Conservation (phyloP, 1,140 invertebrate genomes). For the Lordiphosa collinella region DNA sequence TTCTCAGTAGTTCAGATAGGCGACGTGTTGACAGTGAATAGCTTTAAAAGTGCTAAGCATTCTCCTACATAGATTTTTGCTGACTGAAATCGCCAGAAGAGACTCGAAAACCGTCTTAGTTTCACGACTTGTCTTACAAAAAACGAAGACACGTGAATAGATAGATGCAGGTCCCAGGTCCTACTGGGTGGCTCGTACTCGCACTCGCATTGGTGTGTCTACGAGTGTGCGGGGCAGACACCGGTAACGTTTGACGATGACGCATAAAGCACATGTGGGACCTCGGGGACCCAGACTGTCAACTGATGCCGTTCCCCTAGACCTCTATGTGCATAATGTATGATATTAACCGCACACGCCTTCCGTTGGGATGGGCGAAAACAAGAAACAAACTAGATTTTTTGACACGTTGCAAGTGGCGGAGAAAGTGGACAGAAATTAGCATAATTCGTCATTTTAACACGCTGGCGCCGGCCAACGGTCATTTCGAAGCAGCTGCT, state of each 20-base stretch:
- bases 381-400: slow-evolving; percentile 52
- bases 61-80: no score
- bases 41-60: no score
- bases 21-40: no score
- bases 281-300: slow-evolving; percentile 43
- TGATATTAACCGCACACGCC: slow-evolving; percentile 58
- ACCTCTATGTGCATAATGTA: slow-evolving; percentile 45
- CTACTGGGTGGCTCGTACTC: slow-evolving; percentile 4
- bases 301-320: slow-evolving; percentile 34
- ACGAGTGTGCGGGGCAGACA: slow-evolving; percentile 16
- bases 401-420: slow-evolving; percentile 50
- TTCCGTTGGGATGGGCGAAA: neutral
- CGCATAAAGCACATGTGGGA: slow-evolving; percentile 37
- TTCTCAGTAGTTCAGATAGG: no score
- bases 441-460: slow-evolving; percentile 72
- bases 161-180: no score
- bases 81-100: no score
- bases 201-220: slow-evolving; percentile 17
- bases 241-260: slow-evolving; percentile 29
- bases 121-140: no score
- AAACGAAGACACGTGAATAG: no score
- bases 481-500: slow-evolving; percentile 25
- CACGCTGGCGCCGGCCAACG: slow-evolving; percentile 51
- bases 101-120: no score
- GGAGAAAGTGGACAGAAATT: slow-evolving; percentile 34